These are phyloP conservation scores for Troides helena DNA, from an alignment of 2,888 invertebrate genomes.

Conservation along the genomic window DNA sequence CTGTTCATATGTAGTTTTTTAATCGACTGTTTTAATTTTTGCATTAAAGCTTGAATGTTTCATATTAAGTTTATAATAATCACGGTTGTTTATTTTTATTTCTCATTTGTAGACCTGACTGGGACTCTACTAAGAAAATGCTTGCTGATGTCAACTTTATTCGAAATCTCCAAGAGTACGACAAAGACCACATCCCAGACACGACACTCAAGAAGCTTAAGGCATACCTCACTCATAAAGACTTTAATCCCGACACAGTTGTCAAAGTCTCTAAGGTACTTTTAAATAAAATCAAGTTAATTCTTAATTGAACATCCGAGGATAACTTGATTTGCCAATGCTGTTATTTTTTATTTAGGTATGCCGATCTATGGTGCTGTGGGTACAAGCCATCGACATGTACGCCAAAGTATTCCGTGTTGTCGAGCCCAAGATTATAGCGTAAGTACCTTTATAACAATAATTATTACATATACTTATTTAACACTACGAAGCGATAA, in stretches of 20 bases:
- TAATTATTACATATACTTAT: background rate
- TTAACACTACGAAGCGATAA: background rate
- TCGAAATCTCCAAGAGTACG: constrained; percentile 89
- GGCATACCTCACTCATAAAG: constrained; percentile 90
- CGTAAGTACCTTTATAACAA: constrained; percentile 72
- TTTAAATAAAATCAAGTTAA: background rate
- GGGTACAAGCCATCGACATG: constrained; percentile 95
- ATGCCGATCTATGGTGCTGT: constrained; percentile 93
- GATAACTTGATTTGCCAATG: background rate
- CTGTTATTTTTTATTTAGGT: constrained; percentile 82
- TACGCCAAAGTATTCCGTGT: constrained; percentile 92
- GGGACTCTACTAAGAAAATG: constrained; percentile 90
- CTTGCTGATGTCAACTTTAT: constrained; percentile 92
- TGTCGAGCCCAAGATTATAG: constrained; percentile 92
- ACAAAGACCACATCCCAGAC: constrained; percentile 93
- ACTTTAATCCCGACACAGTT: constrained; percentile 90
- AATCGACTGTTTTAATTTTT: background rate
- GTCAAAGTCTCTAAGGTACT: constrained; percentile 83
- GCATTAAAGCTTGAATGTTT: no score
- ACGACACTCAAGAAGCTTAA: constrained; percentile 88
- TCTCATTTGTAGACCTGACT: constrained; percentile 84
- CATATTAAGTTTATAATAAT: background rate
- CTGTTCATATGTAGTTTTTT: background rate
- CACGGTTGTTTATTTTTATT: background rate
- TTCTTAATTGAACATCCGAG: background rate